Conservation (phyloP, 2,888 invertebrate species). For the Zaprionus lineosus region DNA sequence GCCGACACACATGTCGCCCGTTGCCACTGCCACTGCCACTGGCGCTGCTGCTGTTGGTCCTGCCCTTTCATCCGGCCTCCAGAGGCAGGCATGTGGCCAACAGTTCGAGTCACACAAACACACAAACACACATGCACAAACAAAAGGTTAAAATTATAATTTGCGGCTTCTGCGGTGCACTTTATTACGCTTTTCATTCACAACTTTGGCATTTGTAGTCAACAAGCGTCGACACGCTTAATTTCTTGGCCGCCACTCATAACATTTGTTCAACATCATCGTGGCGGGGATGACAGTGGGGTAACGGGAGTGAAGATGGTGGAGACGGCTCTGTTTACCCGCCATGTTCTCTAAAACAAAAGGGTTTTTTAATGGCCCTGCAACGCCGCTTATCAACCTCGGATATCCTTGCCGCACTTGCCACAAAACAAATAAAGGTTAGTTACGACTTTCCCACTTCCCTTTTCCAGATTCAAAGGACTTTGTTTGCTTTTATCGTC, state of each 20-base stretch:
- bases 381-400: conserved; percentile 62
- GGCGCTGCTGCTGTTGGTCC: too few species aligned
- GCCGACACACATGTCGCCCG: conserved; percentile 56
- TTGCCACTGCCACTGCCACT: conserved; percentile 3
- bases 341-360: conserved; percentile 50
- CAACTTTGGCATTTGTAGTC: conserved; percentile 77
- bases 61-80: too few species aligned
- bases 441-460: conserved; percentile 37
- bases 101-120: conserved; percentile 52
- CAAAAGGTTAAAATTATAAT: conserved; percentile 76
- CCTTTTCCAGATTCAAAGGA: conserved; percentile 13
- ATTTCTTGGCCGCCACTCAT: conserved; percentile 73
- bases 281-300: neutral
- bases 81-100: conserved; percentile 13
- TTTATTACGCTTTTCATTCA: conserved; percentile 65
- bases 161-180: conserved; percentile 68
- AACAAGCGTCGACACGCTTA: conserved; percentile 78
- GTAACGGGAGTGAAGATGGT: too few species aligned
- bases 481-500: conserved; percentile 47
- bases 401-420: conserved; percentile 67
- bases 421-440: conserved; percentile 76
- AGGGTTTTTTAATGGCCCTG: conserved; percentile 68
- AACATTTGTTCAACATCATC: conserved; percentile 71
- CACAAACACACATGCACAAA: too few species aligned
- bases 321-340: conserved; percentile 46